Evolutionary conservation across 2,797 vertebrate genomes (phyloP).

Genomic region (Danio jaintianensis): DNA sequence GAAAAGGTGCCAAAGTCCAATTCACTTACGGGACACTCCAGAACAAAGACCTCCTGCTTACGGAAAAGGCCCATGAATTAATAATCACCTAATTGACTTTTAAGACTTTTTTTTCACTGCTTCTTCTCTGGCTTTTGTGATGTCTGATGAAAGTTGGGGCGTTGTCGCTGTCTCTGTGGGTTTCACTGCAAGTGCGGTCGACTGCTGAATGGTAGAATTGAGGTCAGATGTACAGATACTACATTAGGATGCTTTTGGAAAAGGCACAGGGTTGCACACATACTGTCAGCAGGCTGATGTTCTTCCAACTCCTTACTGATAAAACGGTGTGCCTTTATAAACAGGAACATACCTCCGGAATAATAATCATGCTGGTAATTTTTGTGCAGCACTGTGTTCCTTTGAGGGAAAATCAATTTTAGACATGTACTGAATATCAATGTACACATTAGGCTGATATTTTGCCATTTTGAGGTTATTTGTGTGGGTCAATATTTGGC

Average conservation of each 20-base stretch:
- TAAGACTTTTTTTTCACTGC: constrained; percentile 61
- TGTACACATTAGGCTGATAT: not conserved
- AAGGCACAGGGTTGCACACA: constrained; percentile 19
- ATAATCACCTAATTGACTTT: constrained; percentile 97
- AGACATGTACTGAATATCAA: not conserved
- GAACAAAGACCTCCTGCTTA: constrained; percentile 92
- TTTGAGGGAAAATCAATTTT: not conserved
- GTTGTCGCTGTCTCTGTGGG: constrained; percentile 83
- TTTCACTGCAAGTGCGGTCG: constrained; percentile 68
- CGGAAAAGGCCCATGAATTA: constrained; percentile 98
- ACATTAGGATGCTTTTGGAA: constrained; percentile 24
- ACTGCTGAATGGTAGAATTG: constrained; percentile 67
- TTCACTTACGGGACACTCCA: constrained; percentile 93
- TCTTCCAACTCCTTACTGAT: not conserved
- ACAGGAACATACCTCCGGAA: not conserved
- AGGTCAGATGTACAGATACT: constrained; percentile 59
- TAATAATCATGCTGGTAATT: not conserved
- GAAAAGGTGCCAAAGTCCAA: constrained; percentile 86
- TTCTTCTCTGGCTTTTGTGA: constrained; percentile 73
- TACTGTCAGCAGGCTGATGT: not conserved
- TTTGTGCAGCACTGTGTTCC: not conserved
- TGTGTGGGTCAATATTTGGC: not conserved
- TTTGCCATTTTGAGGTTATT: not conserved
- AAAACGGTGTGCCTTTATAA: not conserved
- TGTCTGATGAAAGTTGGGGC: constrained; percentile 85